Evolutionary conservation across 2,888 invertebrate genomes (phyloP), one percentile per base, ranked within the genome.

Genomic region (Himalopsyche tibetana): DNA sequence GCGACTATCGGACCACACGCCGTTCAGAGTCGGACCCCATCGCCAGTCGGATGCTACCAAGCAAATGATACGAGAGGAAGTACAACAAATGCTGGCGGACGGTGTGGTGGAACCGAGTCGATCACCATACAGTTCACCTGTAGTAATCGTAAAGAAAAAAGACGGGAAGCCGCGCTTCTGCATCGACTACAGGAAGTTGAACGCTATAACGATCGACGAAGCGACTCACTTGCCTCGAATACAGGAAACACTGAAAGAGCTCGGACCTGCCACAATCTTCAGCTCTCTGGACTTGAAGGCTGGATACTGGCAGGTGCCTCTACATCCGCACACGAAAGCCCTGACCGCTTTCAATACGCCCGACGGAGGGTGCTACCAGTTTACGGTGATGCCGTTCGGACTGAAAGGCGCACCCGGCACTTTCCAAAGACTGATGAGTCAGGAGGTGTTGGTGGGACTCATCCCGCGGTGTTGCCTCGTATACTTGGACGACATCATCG

Each of bases 401-500:
- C n/a, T n/a, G n/a, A n/a, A n/a, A n/a, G n/a, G n/a, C n/a, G n/a
- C n/a, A n/a, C n/a, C n/a, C n/a, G n/a, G n/a, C n/a, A n/a, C n/a
- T n/a, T n/a, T n/a, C n/a, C n/a, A n/a, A n/a, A n/a, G n/a, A n/a
- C n/a, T n/a, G n/a, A n/a, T n/a, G n/a, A n/a, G n/a, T n/a, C n/a
- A n/a, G n/a, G n/a, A n/a, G n/a, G n/a, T n/a, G n/a, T n/a, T n/a
- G n/a, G n/a, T 81, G 19, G 81, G 84, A 17, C 81, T 40, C 8
- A 28, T 84, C 2, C 28, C 55, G 1, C 36, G 81, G 0, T 81
- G 80, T 42, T 55, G 56, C 51, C 19, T 84, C 0, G 81, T 84
- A 6, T 84, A 81, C 36, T 4, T 82, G 11, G 40, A 28, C 4
- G 84, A 81, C 63, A 81, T 81, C 11, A 81, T 84, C 1, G 19